These are phyloP conservation scores for Dromiciops gliroides DNA, from an alignment of 2,113 vertebrate species.

Conservation along the genomic window DNA sequence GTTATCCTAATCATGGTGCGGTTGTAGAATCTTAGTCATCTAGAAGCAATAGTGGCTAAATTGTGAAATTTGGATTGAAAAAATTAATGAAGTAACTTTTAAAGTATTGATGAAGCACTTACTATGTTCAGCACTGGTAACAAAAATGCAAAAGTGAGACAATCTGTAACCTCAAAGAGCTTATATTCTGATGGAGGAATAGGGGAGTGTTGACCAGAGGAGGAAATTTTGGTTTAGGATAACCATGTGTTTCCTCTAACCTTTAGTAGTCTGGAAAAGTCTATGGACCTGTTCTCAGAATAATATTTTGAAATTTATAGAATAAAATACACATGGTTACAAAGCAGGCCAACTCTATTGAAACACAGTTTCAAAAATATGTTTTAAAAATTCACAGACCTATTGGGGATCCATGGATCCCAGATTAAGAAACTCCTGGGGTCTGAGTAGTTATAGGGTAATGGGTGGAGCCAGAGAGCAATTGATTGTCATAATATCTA, in stretches of 20 bases:
- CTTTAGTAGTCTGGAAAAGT: neutral
- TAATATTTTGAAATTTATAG: neutral
- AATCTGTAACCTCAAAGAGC: neutral
- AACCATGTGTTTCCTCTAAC: neutral
- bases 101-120: neutral
- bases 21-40: neutral
- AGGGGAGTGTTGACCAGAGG: neutral
- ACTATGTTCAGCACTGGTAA: neutral
- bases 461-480: neutral
- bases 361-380: neutral
- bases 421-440: neutral
- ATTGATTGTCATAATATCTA: neutral
- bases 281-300: neutral
- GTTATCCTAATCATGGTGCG: neutral
- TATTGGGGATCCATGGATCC: neutral
- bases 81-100: neutral
- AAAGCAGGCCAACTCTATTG: neutral
- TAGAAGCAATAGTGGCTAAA: neutral
- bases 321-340: neutral
- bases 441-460: neutral
- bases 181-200: neutral
- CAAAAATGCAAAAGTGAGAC: neutral
- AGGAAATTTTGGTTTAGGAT: neutral
- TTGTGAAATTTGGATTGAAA: neutral
- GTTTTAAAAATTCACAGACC: neutral